Conservation (phyloP, 2,797 vertebrate species). For the Tokudaia tokunoshimensis region DNA sequence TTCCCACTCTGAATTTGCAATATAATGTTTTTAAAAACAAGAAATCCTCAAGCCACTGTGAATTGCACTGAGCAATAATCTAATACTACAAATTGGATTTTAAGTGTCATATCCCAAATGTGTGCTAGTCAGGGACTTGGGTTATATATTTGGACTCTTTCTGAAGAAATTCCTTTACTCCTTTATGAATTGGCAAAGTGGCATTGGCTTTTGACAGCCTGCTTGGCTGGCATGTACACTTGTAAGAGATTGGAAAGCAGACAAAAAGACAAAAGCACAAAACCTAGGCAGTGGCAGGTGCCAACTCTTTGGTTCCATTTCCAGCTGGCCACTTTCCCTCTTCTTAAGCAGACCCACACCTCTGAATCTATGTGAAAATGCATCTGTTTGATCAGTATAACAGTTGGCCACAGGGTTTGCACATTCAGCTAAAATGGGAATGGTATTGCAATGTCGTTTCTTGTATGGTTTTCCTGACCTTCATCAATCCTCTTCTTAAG, state of each 20-base stretch:
- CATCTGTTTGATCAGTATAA: background rate
- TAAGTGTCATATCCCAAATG: background rate
- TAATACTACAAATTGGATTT: background rate
- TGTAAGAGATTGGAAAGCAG: background rate
- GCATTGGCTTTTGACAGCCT: background rate
- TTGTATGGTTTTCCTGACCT: background rate
- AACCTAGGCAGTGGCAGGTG: background rate
- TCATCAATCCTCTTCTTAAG: background rate
- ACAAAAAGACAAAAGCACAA: slow-evolving; percentile 20
- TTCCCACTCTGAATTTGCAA: background rate
- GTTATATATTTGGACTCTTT: slow-evolving; percentile 36
- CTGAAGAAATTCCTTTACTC: background rate
- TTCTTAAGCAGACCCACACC: background rate
- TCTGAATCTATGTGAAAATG: background rate
- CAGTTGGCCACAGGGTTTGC: background rate
- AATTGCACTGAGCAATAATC: background rate
- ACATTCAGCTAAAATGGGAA: background rate
- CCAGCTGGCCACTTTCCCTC: background rate
- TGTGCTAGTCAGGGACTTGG: background rate
- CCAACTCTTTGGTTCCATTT: background rate
- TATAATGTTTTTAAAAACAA: background rate
- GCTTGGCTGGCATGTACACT: background rate
- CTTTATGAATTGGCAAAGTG: slow-evolving; percentile 26
- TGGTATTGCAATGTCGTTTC: background rate
- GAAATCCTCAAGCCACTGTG: background rate